phyloP scores from a whole-genome alignment of 2,113 vertebrate genomes.

The Oxyruncus cristatus region DNA sequence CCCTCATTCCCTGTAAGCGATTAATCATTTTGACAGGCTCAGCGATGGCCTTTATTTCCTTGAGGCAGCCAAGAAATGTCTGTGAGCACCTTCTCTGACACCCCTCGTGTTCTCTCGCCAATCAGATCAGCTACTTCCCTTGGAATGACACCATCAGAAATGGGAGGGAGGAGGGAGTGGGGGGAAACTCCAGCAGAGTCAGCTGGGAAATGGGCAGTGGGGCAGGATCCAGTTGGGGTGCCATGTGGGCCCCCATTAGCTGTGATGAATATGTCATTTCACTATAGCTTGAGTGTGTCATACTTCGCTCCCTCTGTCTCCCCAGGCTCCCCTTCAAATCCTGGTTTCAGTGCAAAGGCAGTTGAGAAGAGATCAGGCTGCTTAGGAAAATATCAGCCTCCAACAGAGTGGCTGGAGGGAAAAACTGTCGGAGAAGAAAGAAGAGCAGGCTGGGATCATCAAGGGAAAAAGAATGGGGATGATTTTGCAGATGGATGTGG shows the following conservation, averaged over 20 bases:
- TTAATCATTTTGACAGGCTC: conserved; percentile 76
- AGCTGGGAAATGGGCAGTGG: conserved; percentile 6
- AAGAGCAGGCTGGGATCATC: neutral
- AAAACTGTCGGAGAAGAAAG: neutral
- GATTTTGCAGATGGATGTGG: neutral
- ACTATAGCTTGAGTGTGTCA: conserved; percentile 4
- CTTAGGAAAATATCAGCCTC: neutral
- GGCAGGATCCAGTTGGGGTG: conserved; percentile 17
- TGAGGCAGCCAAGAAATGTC: conserved; percentile 71
- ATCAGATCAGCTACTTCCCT: conserved; percentile 31
- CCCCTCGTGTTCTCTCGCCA: conserved; percentile 47
- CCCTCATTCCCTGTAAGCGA: conserved; percentile 67
- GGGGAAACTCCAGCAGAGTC: neutral
- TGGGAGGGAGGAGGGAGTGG: neutral
- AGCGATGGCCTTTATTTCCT: conserved; percentile 73
- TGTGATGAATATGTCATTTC: conserved; percentile 15
- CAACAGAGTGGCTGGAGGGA: neutral
- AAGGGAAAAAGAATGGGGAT: neutral
- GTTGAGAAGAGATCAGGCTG: neutral
- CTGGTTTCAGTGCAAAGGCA: neutral
- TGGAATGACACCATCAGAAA: conserved; percentile 46
- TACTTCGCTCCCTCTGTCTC: neutral
- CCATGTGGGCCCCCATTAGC: neutral
- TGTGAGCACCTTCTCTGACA: conserved; percentile 68
- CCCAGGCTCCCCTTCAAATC: neutral